Evolutionary conservation across 2,797 vertebrate genomes (phyloP).

Genomic region (Brotogeris chrysoptera): DNA sequence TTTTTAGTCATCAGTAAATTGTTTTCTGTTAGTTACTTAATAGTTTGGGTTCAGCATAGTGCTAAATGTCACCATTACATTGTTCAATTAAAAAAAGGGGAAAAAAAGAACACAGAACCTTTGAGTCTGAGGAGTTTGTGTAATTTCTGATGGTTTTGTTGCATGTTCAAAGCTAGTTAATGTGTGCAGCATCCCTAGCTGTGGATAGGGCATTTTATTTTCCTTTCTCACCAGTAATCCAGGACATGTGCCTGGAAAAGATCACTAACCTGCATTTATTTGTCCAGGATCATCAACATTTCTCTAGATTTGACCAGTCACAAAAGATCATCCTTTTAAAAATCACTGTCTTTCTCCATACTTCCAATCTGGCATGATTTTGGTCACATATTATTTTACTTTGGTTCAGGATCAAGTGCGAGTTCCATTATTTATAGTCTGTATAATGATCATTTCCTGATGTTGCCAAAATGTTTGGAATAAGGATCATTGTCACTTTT

Average conservation of each 20-base stretch:
- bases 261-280: slow-evolving; percentile 11
- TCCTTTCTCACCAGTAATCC: background rate
- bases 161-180: slow-evolving; percentile 25
- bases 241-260: slow-evolving; percentile 9
- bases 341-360: slow-evolving; percentile 10
- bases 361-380: slow-evolving; percentile 22
- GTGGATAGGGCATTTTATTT: background rate
- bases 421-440: background rate
- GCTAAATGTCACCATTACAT: slow-evolving; percentile 9
- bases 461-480: slow-evolving; percentile 3
- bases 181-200: background rate
- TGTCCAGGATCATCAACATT: slow-evolving; percentile 35
- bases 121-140: background rate
- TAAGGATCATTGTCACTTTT: slow-evolving; percentile 39
- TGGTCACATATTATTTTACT: background rate
- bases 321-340: slow-evolving; percentile 30
- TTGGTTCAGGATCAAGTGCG: slow-evolving; percentile 12
- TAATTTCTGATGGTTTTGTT: background rate
- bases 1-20: background rate
- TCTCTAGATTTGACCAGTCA: slow-evolving; percentile 32
- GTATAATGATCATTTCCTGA: background rate
- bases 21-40: background rate
- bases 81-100: background rate
- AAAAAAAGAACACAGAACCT: background rate
- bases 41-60: background rate